Base-by-base conservation (phyloP, 2,888 invertebrate species). In the Drosophila macrospina region DNA sequence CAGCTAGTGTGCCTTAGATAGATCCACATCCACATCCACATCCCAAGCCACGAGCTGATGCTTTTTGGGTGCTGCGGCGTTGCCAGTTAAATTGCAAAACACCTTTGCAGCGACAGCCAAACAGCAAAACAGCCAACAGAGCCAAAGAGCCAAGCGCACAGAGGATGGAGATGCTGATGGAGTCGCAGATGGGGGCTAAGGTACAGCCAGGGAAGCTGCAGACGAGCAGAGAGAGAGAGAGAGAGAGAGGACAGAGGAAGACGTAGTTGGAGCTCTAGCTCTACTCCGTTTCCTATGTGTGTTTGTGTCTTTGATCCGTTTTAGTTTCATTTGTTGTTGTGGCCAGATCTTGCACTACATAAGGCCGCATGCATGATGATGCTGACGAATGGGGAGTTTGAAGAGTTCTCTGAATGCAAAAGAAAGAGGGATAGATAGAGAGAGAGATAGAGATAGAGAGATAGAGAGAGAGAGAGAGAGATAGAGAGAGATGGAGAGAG, bases 21-120 rank as follows among this genome's bases (percentile, higher is more conserved):
- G 75, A 77, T 85, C 68, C 84, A 67, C 80, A 69, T 72, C 68
- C 84, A 67, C 80, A 69, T 72, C 54, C 52, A 59, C 54, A 55
- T 66, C 55, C 41, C 52, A 39, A 36, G 65, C 55, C 48, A 62
- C 32, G 34, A 51, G 57, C 65, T 65, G 69, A 39, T 75, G 51
- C 66, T 55, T 68, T 78, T 76, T 74, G 52, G 75, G 59, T 73
- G 75, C 71, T 65, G 75, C 78, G 69, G 83, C 75, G 74, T 78
- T 76, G 86, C 85, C 82, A 87, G 85, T 68, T 85, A 87, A 86
- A 86, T 88, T 86, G 86, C 88, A 88, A 86, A 88, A 86, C 88
- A 86, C 88, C 86, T 86, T 86, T 86, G 78, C 81, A 85, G 85
- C 87, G 78, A 82, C 80, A 86, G 82, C 75, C 61, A 66, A 50